Evolutionary conservation across 2,797 vertebrate species (phyloP).

Genomic region (Coccyzus lansbergi): DNA sequence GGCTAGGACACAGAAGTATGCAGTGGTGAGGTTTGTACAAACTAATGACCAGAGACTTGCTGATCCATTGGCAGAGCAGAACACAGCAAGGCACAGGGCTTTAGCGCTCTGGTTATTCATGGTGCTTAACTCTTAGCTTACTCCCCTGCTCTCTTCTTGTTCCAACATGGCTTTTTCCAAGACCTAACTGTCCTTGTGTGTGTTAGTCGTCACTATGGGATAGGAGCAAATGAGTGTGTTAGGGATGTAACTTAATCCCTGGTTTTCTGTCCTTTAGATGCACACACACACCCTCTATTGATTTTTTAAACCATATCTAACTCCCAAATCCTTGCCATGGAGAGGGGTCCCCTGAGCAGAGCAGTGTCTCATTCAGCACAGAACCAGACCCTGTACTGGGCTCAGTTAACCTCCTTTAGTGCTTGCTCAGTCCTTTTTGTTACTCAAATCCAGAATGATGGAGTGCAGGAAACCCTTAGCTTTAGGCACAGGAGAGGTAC

Average conservation of each 20-base stretch:
- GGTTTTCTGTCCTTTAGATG: background rate
- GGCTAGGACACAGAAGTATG: background rate
- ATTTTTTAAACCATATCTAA: background rate
- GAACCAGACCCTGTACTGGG: background rate
- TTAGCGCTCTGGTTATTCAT: background rate
- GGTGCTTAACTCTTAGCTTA: background rate
- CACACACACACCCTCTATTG: background rate
- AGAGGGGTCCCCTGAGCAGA: background rate
- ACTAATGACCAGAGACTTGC: background rate
- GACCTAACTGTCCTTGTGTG: background rate
- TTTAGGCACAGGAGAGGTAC: background rate
- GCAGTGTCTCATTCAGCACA: background rate
- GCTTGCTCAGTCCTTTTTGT: background rate
- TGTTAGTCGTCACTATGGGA: background rate
- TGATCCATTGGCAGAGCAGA: background rate
- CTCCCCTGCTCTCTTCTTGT: background rate
- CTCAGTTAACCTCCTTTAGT: background rate
- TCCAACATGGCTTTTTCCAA: rapidly evolving
- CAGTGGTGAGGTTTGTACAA: background rate
- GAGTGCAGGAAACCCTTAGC: background rate
- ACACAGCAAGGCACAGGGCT: background rate
- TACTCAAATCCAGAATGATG: background rate
- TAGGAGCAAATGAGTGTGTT: background rate
- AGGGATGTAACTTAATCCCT: background rate
- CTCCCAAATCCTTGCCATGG: background rate